A percentile compares a stretch with the other conserved stretches of the same genome.
phyloP scores from a whole-genome alignment of 2,113 vertebrate species.

The Hymenochirus boettgeri region DNA sequence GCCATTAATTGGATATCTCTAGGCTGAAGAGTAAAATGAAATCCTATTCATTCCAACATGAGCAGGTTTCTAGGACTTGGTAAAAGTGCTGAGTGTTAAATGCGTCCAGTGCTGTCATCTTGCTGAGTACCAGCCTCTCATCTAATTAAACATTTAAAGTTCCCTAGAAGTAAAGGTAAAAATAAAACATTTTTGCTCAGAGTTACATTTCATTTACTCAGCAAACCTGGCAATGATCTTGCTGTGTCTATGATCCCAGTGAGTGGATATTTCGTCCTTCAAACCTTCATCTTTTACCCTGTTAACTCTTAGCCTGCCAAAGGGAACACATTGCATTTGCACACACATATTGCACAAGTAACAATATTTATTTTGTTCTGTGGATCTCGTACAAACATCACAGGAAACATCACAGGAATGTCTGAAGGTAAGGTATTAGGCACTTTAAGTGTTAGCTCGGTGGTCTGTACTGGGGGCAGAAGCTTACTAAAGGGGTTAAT shows the following conservation, averaged over 20 bases:
- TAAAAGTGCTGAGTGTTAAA: conserved; percentile 17
- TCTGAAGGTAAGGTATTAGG: no score
- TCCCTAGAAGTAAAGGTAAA: conserved; percentile 8
- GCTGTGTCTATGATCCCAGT: not conserved
- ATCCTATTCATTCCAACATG: not conserved
- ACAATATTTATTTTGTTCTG: no score
- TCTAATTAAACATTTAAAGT: conserved; percentile 40
- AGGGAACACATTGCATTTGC: no score
- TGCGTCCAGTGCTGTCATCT: not conserved
- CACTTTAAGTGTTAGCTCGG: no score
- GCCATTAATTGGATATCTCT: not conserved
- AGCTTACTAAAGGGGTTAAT: no score
- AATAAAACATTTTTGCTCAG: conserved; percentile 4
- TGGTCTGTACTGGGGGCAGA: no score
- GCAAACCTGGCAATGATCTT: conserved; percentile 8
- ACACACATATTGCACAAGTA: no score
- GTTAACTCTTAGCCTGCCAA: not conserved
- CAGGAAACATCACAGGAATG: no score
- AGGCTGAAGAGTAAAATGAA: not conserved
- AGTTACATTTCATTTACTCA: conserved; percentile 16
- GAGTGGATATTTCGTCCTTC: not conserved
- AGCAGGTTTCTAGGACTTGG: not conserved
- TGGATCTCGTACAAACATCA: no score
- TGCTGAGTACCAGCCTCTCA: conserved; percentile 7
- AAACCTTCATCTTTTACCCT: not conserved